Conservation (phyloP, 1,140 invertebrate genomes). For the Steinernema khuongi region DNA sequence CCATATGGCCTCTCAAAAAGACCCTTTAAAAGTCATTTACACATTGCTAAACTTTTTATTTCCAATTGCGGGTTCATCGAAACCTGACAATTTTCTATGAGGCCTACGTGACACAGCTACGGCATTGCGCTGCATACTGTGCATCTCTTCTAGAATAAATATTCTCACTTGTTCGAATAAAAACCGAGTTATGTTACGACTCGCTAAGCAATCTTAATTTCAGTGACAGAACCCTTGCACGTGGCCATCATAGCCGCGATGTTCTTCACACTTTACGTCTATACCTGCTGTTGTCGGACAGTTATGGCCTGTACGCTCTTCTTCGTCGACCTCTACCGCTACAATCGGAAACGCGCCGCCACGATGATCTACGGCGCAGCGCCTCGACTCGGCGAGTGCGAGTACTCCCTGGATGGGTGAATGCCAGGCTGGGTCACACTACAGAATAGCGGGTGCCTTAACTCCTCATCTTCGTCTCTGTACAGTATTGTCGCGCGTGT, state of each 20-base stretch:
- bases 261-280: neutral
- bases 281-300: neutral
- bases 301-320: neutral
- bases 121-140: too few species aligned
- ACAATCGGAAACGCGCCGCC: neutral
- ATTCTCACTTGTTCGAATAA: too few species aligned
- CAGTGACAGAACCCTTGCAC: neutral
- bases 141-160: too few species aligned
- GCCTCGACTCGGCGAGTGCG: neutral
- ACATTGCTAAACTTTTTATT: too few species aligned
- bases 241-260: neutral
- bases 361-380: constrained; percentile 9
- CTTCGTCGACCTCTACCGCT: constrained; percentile 14
- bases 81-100: too few species aligned
- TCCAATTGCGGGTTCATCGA: too few species aligned
- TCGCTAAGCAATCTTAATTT: too few species aligned
- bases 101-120: too few species aligned
- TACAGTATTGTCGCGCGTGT: neutral
- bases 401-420: neutral
- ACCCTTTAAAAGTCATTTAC: too few species aligned
- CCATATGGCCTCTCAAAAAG: too few species aligned
- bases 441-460: neutral
- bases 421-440: neutral
- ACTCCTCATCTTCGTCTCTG: neutral
- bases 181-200: too few species aligned